Base-by-base conservation (phyloP, 1,140 invertebrate species). In the Monochamus saltuarius region DNA sequence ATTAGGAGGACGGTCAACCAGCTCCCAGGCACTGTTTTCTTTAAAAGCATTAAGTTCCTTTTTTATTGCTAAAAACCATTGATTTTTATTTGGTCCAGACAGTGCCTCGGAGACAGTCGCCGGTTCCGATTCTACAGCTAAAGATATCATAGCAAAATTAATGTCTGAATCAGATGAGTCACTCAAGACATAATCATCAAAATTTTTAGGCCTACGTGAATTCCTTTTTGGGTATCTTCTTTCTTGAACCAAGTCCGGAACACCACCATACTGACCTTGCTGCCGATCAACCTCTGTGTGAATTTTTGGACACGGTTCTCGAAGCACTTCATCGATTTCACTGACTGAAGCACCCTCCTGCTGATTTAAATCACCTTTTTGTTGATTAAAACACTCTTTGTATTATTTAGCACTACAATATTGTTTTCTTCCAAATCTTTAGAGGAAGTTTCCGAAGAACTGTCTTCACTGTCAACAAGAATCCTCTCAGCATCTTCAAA, bases 11-110 rank as follows among this genome's bases (percentile, higher is more conserved):
- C 53, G 58, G 1, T 73, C 59, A 10, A 74, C 68, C 8, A 76
- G 29, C 56, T 66, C 53, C 74, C 75, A 80, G 10, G 74, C 76
- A 46, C 75, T 62, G 64, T 78, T 77, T 50, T 71, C 62, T 38
- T 61, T 54, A 9, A 77, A 61, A 14, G 72, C 67, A 11, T 70
- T n/a, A 13, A 73, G 14, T 56, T 75, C 65, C 4, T 65, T 63
- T 42, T 62, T 29, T 11, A 75, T 66, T n/a, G 72, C 69, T 37
- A 42, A 8, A 29, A 55, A 55, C 66, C 67, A 70, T 52, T 66
- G 45, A 22, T 59, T 29, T 38, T 10, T 40, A 53, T 49, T 57
- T 3, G 49, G 7, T 4, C 53, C 11, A 14, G 52, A 56, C 37
- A 51, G n/a, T 59, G 64, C 64, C 51, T 59, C 61, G 17, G 56